Evolutionary conservation across 2,888 invertebrate species (phyloP), one percentile per base, ranked within the genome.

Genomic region (Asteroscopus sphinx): DNA sequence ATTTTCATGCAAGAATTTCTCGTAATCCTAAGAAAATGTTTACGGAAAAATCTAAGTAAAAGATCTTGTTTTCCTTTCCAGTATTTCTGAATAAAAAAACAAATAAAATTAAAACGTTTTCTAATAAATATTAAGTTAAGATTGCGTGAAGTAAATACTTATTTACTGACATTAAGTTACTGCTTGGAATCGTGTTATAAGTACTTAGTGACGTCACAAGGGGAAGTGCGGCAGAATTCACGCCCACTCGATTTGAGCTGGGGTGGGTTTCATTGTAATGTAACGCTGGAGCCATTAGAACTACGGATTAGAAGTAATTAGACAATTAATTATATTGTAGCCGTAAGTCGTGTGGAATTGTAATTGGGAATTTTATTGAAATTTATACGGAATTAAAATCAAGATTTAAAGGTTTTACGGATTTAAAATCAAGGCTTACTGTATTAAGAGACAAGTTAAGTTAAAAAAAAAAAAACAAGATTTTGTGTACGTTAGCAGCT

Each of bases 221-320:
- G 53, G 61, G 36, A 25, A 64, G 46, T 54, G 46, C 45, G 48
- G 37, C 39, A 45, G 39, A 45, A 51, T 42, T 36, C 25, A 33
- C 48, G 40, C 60, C 54, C 25, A 32, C 46, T 52, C 51, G 36
- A 58, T 54, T 46, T 36, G 8, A 49, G 40, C 36, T 56, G 26
- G 54, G 39, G 66, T 57, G 53, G 68, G 37, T 25, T 52, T 40
- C 28, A 35, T 45, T 36, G 17, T 25, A 16, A 47, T 53, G 33
- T 49, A 5, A 5, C 7, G 32, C 13, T 33, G 12, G 12, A 39
- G 28, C 54, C 36, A 51, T 58, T 52, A 57, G 54, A 65, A 49
- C 52, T 9, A 41, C 49, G 52, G 16, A 45, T 66, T 51, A 32
- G 4, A 45, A 13, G 25, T 59, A 64, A 59, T 59, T 45, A 36